phyloP scores from a whole-genome alignment of 2,888 invertebrate genomes.

The Celastrina argiolus region DNA sequence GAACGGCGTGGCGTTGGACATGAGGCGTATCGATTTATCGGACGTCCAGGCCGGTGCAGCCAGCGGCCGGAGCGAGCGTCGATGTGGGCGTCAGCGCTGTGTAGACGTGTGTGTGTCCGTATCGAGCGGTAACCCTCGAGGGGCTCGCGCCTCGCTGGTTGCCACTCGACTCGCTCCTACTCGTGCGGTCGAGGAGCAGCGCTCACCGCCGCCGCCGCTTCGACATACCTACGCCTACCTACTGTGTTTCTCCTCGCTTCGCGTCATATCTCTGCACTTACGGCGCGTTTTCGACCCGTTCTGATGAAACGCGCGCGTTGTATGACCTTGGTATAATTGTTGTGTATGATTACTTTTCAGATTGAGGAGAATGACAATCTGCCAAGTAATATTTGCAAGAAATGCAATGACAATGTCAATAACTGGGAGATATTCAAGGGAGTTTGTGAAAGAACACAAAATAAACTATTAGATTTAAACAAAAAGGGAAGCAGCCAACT shows the following conservation, averaged over 20 bases:
- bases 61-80: slow-evolving; percentile 69
- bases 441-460: slow-evolving; percentile 81
- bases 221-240: slow-evolving; percentile 73
- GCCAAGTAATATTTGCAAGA: slow-evolving; percentile 81
- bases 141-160: slow-evolving; percentile 66
- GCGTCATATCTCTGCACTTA: slow-evolving; percentile 63
- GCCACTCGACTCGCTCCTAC: slow-evolving; percentile 76
- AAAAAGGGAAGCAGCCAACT: slow-evolving; percentile 73
- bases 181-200: slow-evolving; percentile 73
- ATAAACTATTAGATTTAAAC: slow-evolving; percentile 79
- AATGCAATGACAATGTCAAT: slow-evolving; percentile 80
- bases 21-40: slow-evolving; percentile 74
- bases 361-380: slow-evolving; percentile 80
- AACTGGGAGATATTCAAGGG: slow-evolving; percentile 82
- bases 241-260: slow-evolving; percentile 73
- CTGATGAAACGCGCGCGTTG: slow-evolving; percentile 69
- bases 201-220: slow-evolving; percentile 52
- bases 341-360: slow-evolving; percentile 77
- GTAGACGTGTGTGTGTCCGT: slow-evolving; percentile 61
- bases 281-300: slow-evolving; percentile 69
- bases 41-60: slow-evolving; percentile 70
- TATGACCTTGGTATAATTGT: slow-evolving; percentile 61
- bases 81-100: slow-evolving; percentile 69
- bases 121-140: slow-evolving; percentile 77
- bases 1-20: slow-evolving; percentile 61